These are phyloP conservation scores for Hormiphora californensis DNA, from an alignment of 37 sponge, comb jelly and placozoan genomes.

Conservation along the genomic window DNA sequence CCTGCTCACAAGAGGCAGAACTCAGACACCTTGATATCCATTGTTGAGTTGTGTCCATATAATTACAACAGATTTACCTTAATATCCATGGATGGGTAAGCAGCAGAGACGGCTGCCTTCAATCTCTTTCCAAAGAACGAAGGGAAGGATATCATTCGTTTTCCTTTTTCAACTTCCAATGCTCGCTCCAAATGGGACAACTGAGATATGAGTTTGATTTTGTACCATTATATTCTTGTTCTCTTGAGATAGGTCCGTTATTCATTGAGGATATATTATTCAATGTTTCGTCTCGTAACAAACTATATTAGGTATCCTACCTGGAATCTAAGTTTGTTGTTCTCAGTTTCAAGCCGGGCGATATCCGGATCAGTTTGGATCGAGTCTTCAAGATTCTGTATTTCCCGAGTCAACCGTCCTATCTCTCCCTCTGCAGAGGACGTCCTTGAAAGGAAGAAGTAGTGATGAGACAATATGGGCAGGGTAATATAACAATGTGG, in stretches of 20 bases:
- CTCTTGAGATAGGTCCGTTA: too few species aligned
- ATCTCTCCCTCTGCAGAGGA: background rate
- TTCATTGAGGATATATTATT: too few species aligned
- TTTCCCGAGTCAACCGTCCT: background rate
- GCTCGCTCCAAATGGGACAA: conserved; percentile 3
- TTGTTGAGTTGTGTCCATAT: background rate
- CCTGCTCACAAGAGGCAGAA: too few species aligned
- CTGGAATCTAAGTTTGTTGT: conserved; percentile 19
- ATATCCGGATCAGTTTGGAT: conserved; percentile 23
- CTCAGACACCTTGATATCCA: too few species aligned
- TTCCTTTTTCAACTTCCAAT: background rate
- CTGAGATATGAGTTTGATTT: background rate
- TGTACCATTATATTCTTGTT: too few species aligned
- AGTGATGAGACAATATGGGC: too few species aligned
- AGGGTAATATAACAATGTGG: too few species aligned
- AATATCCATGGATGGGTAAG: background rate
- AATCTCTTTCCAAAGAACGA: conserved; percentile 1
- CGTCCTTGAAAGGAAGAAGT: too few species aligned
- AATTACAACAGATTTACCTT: background rate
- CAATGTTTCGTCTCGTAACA: too few species aligned
- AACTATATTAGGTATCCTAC: too few species aligned
- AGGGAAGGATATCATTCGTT: conserved; percentile 35
- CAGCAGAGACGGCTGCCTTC: background rate
- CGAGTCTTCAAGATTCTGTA: background rate
- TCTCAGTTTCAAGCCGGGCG: background rate